phyloP scores from a whole-genome alignment of 2,888 invertebrate species.

The Synergus gifuensis region DNA sequence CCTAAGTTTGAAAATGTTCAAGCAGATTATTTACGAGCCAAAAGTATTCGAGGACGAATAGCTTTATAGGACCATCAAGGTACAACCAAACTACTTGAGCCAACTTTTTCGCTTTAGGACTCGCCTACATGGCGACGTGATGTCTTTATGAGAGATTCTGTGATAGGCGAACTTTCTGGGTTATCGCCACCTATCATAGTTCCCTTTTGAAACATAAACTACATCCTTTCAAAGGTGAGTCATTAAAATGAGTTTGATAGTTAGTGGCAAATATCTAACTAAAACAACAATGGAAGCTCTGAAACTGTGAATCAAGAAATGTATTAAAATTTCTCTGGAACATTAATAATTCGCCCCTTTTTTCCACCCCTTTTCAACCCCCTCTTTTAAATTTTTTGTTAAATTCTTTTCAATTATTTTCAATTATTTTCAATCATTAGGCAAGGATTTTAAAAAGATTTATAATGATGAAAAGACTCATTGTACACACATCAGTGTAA shows the following conservation, averaged over 20 bases:
- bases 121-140: neutral
- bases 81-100: constrained; percentile 45
- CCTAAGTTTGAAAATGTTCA: constrained; percentile 53
- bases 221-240: neutral
- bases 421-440: neutral
- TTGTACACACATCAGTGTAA: constrained; percentile 12
- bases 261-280: neutral
- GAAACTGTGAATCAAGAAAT: neutral
- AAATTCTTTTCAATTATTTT: neutral
- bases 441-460: neutral
- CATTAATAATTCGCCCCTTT: too few species aligned
- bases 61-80: neutral
- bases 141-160: constrained; percentile 2
- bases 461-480: neutral
- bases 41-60: constrained; percentile 61
- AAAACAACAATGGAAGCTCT: neutral
- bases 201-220: neutral
- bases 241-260: neutral
- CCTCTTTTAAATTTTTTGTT: too few species aligned
- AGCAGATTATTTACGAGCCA: constrained; percentile 63
- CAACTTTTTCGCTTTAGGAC: constrained; percentile 20
- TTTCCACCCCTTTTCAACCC: too few species aligned
- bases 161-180: constrained; percentile 13
- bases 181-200: neutral
- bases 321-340: too few species aligned